These are phyloP conservation scores for Todiramphus chloris DNA, from an alignment of 2,113 vertebrate species.

Conservation along the genomic window DNA sequence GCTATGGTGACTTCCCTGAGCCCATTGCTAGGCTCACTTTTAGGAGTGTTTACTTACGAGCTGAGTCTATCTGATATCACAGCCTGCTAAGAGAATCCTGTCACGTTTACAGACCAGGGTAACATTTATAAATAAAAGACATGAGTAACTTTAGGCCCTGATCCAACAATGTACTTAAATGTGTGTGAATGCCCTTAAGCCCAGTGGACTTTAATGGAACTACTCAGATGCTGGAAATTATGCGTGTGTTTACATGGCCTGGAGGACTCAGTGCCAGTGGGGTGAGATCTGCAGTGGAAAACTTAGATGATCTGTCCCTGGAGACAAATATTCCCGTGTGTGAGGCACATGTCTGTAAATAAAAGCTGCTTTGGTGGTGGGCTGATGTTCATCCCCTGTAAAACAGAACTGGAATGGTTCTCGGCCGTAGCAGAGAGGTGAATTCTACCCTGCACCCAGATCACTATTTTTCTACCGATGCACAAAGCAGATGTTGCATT, in stretches of 20 bases:
- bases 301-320: neutral
- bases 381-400: constrained; percentile 6
- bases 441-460: neutral
- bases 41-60: constrained; percentile 2
- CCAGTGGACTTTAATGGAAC: constrained; percentile 23
- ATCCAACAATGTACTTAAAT: constrained; percentile 46
- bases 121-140: constrained; percentile 57
- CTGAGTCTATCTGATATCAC: neutral
- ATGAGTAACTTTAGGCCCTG: constrained; percentile 39
- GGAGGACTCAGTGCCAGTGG: neutral
- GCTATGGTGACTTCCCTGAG: neutral
- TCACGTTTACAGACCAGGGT: constrained; percentile 37
- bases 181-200: constrained; percentile 37
- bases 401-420: constrained; percentile 3
- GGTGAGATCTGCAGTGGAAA: constrained; percentile 7
- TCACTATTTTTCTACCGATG: constrained; percentile 3
- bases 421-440: neutral
- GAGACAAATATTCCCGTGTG: neutral
- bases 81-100: constrained; percentile 32
- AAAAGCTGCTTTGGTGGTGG: neutral
- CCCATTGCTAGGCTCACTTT: neutral
- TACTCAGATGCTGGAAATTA: constrained; percentile 30
- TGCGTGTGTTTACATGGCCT: neutral
- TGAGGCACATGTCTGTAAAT: neutral
- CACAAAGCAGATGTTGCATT: constrained; percentile 46